These are phyloP conservation scores for Cossypha heuglini DNA, from an alignment of 2,797 vertebrate genomes.

Conservation along the genomic window DNA sequence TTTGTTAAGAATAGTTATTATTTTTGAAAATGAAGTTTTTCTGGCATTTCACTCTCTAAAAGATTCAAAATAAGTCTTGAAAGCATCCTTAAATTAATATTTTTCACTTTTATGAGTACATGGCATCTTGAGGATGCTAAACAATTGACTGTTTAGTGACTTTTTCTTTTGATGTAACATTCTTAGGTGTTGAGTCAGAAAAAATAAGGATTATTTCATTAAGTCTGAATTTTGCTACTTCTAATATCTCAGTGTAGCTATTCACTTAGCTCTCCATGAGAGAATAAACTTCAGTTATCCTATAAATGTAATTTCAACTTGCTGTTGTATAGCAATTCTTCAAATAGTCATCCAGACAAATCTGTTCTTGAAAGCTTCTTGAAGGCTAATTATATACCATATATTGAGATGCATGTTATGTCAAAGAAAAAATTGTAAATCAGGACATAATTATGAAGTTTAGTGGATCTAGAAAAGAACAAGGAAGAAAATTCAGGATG, in stretches of 20 bases:
- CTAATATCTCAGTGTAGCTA: not conserved
- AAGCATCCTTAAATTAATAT: not conserved
- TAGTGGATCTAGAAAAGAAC: not conserved
- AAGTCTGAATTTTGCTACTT: not conserved
- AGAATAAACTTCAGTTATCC: not conserved
- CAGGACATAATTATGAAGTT: not conserved
- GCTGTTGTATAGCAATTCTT: not conserved
- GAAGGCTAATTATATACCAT: not conserved
- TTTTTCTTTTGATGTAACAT: not conserved
- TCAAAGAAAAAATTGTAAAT: not conserved
- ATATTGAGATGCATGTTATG: not conserved
- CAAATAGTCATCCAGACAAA: not conserved
- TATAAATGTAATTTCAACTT: not conserved
- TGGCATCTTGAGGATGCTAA: not conserved
- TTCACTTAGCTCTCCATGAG: not conserved
- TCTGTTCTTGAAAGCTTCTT: constrained; percentile 2
- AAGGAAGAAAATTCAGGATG: not conserved
- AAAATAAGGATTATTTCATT: not conserved
- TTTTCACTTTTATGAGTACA: not conserved
- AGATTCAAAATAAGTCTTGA: not conserved
- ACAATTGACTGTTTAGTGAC: not conserved
- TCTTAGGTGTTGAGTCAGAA: not conserved
- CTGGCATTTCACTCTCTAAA: not conserved
- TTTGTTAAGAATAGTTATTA: not conserved
- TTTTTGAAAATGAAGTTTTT: not conserved